Evolutionary conservation across 1,140 invertebrate genomes (phyloP), one percentile per base, ranked within the genome.

Genomic region (Mizuhopecten yessoensis): DNA sequence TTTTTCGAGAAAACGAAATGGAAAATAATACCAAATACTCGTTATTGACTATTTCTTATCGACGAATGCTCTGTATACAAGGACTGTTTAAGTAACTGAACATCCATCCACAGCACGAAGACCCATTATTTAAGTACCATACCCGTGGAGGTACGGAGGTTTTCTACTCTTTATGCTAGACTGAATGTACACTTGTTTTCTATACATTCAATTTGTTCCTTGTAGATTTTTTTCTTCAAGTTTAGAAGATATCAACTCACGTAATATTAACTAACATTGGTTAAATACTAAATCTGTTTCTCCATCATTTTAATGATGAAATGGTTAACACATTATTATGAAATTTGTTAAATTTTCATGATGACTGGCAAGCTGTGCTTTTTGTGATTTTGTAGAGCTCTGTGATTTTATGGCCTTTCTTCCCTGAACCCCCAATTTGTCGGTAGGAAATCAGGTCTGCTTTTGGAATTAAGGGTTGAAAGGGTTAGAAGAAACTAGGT

Each of bases 341-440:
- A 75, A 75, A 75, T 75, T 75, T 75, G 57, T 75, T 75, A 75
- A 75, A 75, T 75, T 75, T 75, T 75, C 57, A 75, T 75, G 57
- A 75, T n/a, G n/a, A 75, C 29, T 75, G 57, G 57, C 57, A 9
- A 75, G 57, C 57, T 75, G 57, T 75, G 57, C 57, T 75, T 75
- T 75, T 75, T 75, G 57, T 75, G 57, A 75, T 75, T 75, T 75
- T 75, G 57, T 75, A 75, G 57, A 75, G 57, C 57, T 75, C 57
- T 75, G 57, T 75, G 57, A 75, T 75, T 75, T 75, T 75, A 29
- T 11, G 29, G 57, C 57, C 57, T 75, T 17, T 75, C n/a, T 75
- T 75, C 57, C 57, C 57, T 75, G 57, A 75, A 29, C n/a, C 57
- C 57, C 57, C 57, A 75, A 75, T 29, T 75, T 17, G 11, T 75